These are phyloP conservation scores for Xiphydria camelus DNA, from an alignment of 2,888 invertebrate species.

Conservation along the genomic window DNA sequence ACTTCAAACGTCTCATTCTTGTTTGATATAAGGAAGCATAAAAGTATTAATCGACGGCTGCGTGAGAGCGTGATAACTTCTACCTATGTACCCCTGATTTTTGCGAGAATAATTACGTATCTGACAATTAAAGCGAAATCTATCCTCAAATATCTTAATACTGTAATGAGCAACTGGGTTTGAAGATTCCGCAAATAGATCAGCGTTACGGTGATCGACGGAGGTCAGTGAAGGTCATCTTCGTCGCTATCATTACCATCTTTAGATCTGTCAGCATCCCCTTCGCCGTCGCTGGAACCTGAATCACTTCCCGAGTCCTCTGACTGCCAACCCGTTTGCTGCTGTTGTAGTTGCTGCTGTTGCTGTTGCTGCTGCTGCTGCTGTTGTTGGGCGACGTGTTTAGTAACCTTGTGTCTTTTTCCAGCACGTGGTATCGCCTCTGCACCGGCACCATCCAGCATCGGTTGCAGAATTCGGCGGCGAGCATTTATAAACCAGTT, in stretches of 20 bases:
- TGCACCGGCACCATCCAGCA: slow-evolving; percentile 76
- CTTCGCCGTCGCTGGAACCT: slow-evolving; percentile 53
- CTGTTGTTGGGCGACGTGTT: slow-evolving; percentile 54
- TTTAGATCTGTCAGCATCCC: slow-evolving; percentile 47
- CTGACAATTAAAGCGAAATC: slow-evolving; percentile 58
- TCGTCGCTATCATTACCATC: slow-evolving; percentile 54
- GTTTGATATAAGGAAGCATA: slow-evolving; percentile 1
- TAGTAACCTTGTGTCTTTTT: slow-evolving; percentile 57
- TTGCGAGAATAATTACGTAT: slow-evolving; percentile 55
- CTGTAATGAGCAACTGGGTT: slow-evolving; percentile 57
- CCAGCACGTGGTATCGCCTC: slow-evolving; percentile 49
- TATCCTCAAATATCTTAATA: slow-evolving; percentile 58
- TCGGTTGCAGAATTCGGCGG: slow-evolving; percentile 87
- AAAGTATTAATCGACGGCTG: slow-evolving; percentile 11
- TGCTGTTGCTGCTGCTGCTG: slow-evolving; percentile 30
- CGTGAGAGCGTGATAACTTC: slow-evolving; percentile 48
- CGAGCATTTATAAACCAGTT: slow-evolving; percentile 95
- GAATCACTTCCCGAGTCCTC: slow-evolving; percentile 54
- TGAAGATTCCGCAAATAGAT: slow-evolving; percentile 53
- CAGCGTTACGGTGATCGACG: slow-evolving; percentile 43
- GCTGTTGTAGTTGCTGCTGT: slow-evolving; percentile 31
- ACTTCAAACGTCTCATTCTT: too few relatives aligned
- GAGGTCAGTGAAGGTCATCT: slow-evolving; percentile 55
- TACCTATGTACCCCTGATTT: slow-evolving; percentile 45
- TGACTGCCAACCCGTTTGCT: slow-evolving; percentile 48